Conservation (phyloP, 2,888 invertebrate species). For the Portevinia maculata region DNA sequence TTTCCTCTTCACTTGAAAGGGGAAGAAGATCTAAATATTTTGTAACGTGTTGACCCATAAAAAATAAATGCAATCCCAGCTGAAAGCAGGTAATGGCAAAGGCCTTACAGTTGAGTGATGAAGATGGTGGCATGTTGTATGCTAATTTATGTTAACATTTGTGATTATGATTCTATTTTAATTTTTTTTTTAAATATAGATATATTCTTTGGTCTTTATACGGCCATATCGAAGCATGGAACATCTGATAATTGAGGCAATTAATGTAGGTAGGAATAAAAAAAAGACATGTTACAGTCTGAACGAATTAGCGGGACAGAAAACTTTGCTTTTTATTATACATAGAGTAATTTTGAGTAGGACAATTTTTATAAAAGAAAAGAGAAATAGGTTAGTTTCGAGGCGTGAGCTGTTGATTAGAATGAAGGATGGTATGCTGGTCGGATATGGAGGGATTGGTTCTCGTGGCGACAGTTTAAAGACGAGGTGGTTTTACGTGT, state of each 20-base stretch:
- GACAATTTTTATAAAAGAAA: conserved; percentile 10
- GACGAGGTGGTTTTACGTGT: neutral
- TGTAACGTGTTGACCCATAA: conserved; percentile 69
- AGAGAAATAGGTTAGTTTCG: conserved; percentile 51
- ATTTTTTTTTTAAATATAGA: conserved; percentile 9
- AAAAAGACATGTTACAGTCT: conserved; percentile 29
- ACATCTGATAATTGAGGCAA: conserved; percentile 62
- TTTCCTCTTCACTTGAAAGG: conserved; percentile 14
- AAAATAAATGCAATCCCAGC: conserved; percentile 51
- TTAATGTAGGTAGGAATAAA: conserved; percentile 49
- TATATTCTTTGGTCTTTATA: neutral
- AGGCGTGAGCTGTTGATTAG: conserved; percentile 30
- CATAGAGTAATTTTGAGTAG: conserved; percentile 50
- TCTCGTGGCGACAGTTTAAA: neutral
- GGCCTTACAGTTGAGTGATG: conserved; percentile 32
- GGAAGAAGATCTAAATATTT: conserved; percentile 59
- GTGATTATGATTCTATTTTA: conserved; percentile 45
- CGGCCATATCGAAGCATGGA: conserved; percentile 18
- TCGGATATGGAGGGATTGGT: neutral
- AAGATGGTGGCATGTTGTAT: conserved; percentile 28
- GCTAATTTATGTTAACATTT: conserved; percentile 65
- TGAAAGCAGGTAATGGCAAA: conserved; percentile 36
- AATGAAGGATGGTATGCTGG: conserved; percentile 7
- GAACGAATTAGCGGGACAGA: conserved; percentile 60
- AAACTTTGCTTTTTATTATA: conserved; percentile 45